Evolutionary conservation across 2,113 vertebrate genomes (phyloP).

Genomic region (Pygoscelis adeliae): DNA sequence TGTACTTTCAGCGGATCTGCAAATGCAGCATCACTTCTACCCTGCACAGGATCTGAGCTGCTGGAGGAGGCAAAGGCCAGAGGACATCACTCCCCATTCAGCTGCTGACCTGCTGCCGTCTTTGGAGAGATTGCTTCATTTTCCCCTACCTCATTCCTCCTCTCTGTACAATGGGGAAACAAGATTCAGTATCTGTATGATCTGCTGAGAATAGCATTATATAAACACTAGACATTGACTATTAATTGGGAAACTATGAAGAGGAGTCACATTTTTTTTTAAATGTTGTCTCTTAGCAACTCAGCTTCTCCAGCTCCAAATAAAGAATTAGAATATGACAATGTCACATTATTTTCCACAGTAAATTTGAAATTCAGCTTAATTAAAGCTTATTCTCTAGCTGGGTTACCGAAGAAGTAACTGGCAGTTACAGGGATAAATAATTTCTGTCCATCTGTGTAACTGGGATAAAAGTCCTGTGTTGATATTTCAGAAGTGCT

Average conservation of each 20-base stretch:
- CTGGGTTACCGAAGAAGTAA: not conserved
- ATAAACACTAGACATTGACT: not conserved
- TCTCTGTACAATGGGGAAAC: not conserved
- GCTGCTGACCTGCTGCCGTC: not conserved
- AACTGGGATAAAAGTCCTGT: not conserved
- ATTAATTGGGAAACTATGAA: not conserved
- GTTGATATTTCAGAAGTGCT: not conserved
- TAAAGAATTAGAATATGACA: not conserved
- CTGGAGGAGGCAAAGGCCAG: not conserved
- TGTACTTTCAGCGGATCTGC: not conserved
- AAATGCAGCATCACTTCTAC: not conserved
- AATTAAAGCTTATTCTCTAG: not conserved
- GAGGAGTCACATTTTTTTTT: not conserved
- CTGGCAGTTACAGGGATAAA: not conserved
- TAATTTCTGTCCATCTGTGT: not conserved
- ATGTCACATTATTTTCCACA: not conserved
- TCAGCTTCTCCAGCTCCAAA: not conserved
- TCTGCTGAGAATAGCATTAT: not conserved
- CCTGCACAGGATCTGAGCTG: not conserved
- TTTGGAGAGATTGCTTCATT: not conserved
- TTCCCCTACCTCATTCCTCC: not conserved
- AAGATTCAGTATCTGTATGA: not conserved
- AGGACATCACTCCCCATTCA: not conserved
- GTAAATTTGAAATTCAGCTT: constrained; percentile 9
- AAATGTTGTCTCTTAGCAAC: constrained; percentile 26